A percentile compares a stretch with the other conserved stretches of the same genome.
Evolutionary conservation across 2,113 vertebrate species (phyloP).

Genomic region (Engraulis encrasicolus): DNA sequence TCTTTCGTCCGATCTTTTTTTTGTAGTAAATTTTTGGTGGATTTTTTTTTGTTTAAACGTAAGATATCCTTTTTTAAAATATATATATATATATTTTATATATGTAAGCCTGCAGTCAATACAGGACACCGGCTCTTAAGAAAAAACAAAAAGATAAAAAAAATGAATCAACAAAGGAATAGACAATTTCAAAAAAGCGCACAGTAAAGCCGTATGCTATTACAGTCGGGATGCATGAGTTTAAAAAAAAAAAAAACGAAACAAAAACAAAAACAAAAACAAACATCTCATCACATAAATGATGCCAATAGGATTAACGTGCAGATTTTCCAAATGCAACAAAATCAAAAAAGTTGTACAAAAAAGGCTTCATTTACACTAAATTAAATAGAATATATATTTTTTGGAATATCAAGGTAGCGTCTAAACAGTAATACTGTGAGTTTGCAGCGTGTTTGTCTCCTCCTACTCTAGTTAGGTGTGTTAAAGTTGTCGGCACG

Average conservation of each 20-base stretch:
- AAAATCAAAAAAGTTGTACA: constrained; percentile 54
- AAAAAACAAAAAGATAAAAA: constrained; percentile 58
- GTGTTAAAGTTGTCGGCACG: constrained; percentile 45
- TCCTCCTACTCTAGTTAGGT: constrained; percentile 34
- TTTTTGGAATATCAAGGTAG: constrained; percentile 66
- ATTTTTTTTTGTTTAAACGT: constrained; percentile 39
- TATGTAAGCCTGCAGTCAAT: constrained; percentile 90
- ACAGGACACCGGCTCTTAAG: constrained; percentile 83
- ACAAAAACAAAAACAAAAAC: background rate
- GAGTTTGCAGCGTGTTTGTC: constrained; percentile 46
- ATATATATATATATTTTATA: constrained; percentile 73
- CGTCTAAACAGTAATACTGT: constrained; percentile 64
- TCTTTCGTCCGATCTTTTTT: constrained; percentile 45
- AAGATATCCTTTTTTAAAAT: constrained; percentile 54
- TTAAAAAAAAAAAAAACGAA: constrained; percentile 44
- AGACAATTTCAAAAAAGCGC: constrained; percentile 48
- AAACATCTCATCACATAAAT: constrained; percentile 22
- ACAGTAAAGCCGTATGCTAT: constrained; percentile 68
- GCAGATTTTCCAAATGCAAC: constrained; percentile 55
- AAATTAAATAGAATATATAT: constrained; percentile 49
- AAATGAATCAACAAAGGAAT: background rate
- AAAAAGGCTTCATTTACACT: constrained; percentile 58
- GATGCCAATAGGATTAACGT: constrained; percentile 52
- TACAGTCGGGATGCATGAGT: constrained; percentile 62
- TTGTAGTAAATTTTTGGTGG: constrained; percentile 23